Evolutionary conservation across 1,140 invertebrate species (phyloP).

Genomic region (Planococcus citri): DNA sequence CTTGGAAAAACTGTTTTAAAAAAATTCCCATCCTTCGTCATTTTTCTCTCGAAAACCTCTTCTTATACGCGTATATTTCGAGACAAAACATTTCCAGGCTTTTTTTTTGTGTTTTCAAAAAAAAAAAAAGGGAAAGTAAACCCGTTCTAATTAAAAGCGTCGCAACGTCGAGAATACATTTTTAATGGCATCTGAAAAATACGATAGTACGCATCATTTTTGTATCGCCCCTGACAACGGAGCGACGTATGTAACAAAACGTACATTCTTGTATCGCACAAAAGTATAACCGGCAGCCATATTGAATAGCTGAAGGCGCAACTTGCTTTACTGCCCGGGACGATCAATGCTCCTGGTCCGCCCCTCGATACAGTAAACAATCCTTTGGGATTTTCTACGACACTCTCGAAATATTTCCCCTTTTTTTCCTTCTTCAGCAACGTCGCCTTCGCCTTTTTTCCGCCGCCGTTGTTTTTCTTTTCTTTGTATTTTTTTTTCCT

Average conservation of each 20-base stretch:
- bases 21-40: too few species aligned
- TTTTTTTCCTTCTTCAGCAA: neutral
- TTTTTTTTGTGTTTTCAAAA: too few species aligned
- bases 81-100: too few species aligned
- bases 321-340: constrained; percentile 17
- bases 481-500: neutral
- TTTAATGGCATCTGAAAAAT: neutral
- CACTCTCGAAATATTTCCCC: constrained; percentile 1
- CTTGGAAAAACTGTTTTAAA: too few species aligned
- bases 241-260: constrained; percentile 17
- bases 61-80: too few species aligned
- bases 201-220: neutral
- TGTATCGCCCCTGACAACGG: neutral
- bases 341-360: constrained; percentile 18
- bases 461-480: neutral
- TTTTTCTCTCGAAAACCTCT: too few species aligned
- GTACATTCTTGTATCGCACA: constrained; percentile 15
- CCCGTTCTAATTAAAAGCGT: constrained; percentile 1
- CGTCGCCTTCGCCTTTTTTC: neutral
- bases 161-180: neutral
- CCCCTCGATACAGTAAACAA: constrained; percentile 16
- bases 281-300: constrained; percentile 19
- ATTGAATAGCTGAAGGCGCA: constrained; percentile 17
- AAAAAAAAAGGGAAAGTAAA: too few species aligned
- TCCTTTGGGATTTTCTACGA: constrained; percentile 15